Evolutionary conservation across 1,140 invertebrate genomes (phyloP), one percentile per base, ranked within the genome.

Genomic region (Araneus ventricosus): DNA sequence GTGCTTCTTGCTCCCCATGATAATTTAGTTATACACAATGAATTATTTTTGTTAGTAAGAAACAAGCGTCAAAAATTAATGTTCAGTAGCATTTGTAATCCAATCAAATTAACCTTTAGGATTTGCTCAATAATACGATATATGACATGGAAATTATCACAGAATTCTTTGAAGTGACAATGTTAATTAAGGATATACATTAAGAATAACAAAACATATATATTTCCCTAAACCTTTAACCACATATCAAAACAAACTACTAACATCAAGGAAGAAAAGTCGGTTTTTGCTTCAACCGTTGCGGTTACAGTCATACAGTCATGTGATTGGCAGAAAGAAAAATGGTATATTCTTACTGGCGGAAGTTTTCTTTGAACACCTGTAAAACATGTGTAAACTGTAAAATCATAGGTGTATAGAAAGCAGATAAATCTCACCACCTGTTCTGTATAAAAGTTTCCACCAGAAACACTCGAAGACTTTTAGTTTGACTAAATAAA

Each of bases 1-100:
- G 94, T 97, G 97, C 94, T 97, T 97, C 95, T 97, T 97, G 37
- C 95, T 94, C 4, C 93, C 92, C 93, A 94, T 93, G 30, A 67
- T 93, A 14, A 59, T 24, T 39, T 8, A 10, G 67, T 75, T 52
- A 63, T 63, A 63, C 59, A 24, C 30, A 75, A 75, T 27, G 30
- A 75, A 75, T 3, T 70, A 59, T 34, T 10, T 34, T 20, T 75
- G 30, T 17, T 34, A 75, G 8, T 6, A 67, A 27, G 27, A 10
- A 52, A 52, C 45, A 17, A 52, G 45, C 45, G 8, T 52, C 45
- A 52, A 52, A 52, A 52, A 52, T 52, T 52, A 14, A 52, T 14
- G 45, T 52, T 52, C 45, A 52, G 3, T 30, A 10, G 67, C 67
- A 75, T 75, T 75, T n/a, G 34, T 30, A 75, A 30, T 75, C n/a